Evolutionary conservation across 2,113 vertebrate genomes (phyloP), one percentile per base, ranked within the genome.

Genomic region (Chloropsis hardwickii): DNA sequence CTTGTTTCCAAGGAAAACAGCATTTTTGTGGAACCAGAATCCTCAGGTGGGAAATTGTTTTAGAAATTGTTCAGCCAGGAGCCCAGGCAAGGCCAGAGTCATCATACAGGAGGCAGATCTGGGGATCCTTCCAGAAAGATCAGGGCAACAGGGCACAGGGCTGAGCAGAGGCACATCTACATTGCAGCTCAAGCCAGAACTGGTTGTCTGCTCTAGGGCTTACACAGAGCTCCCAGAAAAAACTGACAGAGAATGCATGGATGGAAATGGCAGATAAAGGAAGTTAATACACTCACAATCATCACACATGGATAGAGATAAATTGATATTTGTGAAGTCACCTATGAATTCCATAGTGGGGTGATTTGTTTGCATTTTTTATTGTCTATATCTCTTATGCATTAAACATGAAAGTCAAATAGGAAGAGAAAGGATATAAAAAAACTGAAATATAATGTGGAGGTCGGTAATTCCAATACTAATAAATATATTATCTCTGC

Each of bases 141-240:
- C 9, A 12, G 12, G 3, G 20, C 10, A 53, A 3, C 37, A 57
- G 17, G 8, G 28, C 66, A 79, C 13, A 33, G 28, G 33, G 44
- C 28, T 82, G 44, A 37, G 35, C 39, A 64, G 35, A 48, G 20
- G 4, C 24, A 66, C 14, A 12, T 3, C 61, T 10, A 5, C 3
- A 76, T 9, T 0, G 2, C 23, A 48, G 25, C 22, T 54, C 35
- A 79, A n/a, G 25, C 21, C 51, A 57, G 42, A 31, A n/a, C 33
- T 58, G 3, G 0, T 6, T 70, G 31, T 28, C 40, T 27, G 61
- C 1, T 1, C 21, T 10, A 40, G 28, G n/a, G 28, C 4, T 90
- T 37, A 22, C 45, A 19, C 3, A 25, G 24, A 48, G 4, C 19
- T 74, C 39, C 47, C 31, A 62, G 42, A 23, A 48, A 73, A 57